Conservation (phyloP, 2,888 invertebrate genomes). For the Axea sp. region DNA sequence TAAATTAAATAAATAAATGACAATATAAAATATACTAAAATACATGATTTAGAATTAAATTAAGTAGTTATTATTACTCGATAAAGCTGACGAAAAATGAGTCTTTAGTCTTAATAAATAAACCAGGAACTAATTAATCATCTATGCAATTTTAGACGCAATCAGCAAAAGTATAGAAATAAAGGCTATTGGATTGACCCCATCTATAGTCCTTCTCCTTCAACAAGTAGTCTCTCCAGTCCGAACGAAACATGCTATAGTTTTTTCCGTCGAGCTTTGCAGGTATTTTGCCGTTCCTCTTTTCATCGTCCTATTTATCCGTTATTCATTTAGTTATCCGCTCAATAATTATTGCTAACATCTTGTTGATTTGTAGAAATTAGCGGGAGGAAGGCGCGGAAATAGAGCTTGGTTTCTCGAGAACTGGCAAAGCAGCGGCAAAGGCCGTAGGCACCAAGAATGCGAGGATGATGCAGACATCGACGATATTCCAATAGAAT, state of each 20-base stretch:
- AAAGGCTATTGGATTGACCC: conserved; percentile 85
- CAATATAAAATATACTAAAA: too few species aligned
- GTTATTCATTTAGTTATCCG: neutral
- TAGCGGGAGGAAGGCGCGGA: conserved; percentile 85
- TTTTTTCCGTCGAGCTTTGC: conserved; percentile 92
- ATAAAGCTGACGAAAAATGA: neutral
- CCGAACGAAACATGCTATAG: conserved; percentile 97
- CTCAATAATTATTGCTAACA: too few species aligned
- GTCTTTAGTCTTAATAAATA: neutral
- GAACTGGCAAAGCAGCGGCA: conserved; percentile 84
- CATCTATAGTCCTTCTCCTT: conserved; percentile 81
- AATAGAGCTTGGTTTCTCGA: conserved; percentile 88
- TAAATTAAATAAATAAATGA: too few species aligned
- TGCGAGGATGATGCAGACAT: conserved; percentile 81
- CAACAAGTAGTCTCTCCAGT: conserved; percentile 92
- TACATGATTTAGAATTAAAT: too few species aligned
- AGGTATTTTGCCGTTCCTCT: conserved; percentile 77
- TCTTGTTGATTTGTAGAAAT: conserved; percentile 85
- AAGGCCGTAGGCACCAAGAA: conserved; percentile 70
- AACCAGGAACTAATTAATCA: conserved; percentile 19
- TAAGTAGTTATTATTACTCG: too few species aligned
- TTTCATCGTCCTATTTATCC: conserved; percentile 8
- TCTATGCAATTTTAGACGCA: conserved; percentile 70
- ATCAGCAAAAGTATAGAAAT: conserved; percentile 80
- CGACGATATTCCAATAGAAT: conserved; percentile 92